phyloP scores from a whole-genome alignment of 2,797 vertebrate genomes.

The Urosaurus nigricauda region DNA sequence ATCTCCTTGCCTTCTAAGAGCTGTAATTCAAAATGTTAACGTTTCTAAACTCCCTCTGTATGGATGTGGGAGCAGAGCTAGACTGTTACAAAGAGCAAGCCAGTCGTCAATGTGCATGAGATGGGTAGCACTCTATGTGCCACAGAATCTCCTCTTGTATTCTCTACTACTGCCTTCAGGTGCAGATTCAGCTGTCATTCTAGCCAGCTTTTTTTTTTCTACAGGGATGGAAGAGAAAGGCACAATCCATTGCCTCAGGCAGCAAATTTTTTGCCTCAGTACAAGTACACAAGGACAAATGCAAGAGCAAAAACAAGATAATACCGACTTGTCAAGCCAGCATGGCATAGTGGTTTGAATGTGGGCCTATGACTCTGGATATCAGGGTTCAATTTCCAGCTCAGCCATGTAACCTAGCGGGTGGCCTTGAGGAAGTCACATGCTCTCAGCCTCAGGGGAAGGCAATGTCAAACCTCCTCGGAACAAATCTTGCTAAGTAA shows the following conservation, averaged over 20 bases:
- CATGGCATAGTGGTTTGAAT: no score
- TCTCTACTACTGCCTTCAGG: not conserved
- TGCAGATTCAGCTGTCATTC: not conserved
- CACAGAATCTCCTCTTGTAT: not conserved
- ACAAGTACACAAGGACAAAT: not conserved
- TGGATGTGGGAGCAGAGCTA: not conserved
- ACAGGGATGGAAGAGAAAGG: not conserved
- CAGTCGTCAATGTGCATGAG: not conserved
- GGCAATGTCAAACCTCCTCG: no score
- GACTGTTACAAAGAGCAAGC: not conserved
- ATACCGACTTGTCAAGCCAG: not conserved
- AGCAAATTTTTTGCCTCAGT: not conserved
- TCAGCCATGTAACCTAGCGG: no score
- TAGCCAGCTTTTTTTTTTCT: not conserved
- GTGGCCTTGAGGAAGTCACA: no score
- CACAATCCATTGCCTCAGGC: not conserved
- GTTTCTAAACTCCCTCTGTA: not conserved
- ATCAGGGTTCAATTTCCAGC: no score
- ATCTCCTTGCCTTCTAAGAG: no score
- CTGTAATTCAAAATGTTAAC: no score
- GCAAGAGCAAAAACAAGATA: not conserved
- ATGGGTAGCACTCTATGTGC: not conserved
- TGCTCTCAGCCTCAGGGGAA: no score
- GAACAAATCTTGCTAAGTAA: no score
- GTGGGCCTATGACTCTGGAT: no score